phyloP scores from a whole-genome alignment of 2,888 invertebrate species.

The Caradrina clavipalpis region DNA sequence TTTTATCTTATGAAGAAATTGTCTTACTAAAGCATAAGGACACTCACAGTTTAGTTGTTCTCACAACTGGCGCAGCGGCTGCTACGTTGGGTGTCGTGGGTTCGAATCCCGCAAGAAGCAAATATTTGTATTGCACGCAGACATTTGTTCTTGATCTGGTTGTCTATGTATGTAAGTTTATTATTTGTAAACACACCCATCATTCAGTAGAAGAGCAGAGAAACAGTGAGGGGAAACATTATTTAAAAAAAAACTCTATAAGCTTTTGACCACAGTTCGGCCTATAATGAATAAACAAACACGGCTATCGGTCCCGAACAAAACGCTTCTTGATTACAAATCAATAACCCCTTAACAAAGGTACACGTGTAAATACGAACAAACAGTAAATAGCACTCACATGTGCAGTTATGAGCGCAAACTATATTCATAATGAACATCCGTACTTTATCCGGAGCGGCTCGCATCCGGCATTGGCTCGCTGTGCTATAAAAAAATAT shows the following conservation, averaged over 20 bases:
- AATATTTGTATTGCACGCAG: too few species aligned
- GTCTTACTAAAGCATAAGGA: not conserved
- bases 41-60: too few species aligned
- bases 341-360: slow-evolving; percentile 21
- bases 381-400: slow-evolving; percentile 35
- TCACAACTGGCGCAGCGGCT: too few species aligned
- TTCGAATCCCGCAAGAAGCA: too few species aligned
- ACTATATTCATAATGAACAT: slow-evolving; percentile 78
- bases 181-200: too few species aligned
- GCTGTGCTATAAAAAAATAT: slow-evolving; percentile 71
- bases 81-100: too few species aligned
- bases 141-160: too few species aligned
- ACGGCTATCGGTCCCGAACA: not conserved
- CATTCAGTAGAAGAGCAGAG: too few species aligned
- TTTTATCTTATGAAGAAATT: not conserved
- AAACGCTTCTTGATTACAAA: not conserved
- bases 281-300: not conserved
- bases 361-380: slow-evolving; percentile 17
- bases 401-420: slow-evolving; percentile 66
- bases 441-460: slow-evolving; percentile 71
- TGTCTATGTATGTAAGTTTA: too few species aligned
- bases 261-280: too few species aligned
- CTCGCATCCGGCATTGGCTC: slow-evolving; percentile 71
- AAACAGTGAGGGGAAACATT: too few species aligned
- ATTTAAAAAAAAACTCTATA: too few species aligned